Conservation (phyloP, 2,888 invertebrate species). For the Cryptophagus acutangulus region DNA sequence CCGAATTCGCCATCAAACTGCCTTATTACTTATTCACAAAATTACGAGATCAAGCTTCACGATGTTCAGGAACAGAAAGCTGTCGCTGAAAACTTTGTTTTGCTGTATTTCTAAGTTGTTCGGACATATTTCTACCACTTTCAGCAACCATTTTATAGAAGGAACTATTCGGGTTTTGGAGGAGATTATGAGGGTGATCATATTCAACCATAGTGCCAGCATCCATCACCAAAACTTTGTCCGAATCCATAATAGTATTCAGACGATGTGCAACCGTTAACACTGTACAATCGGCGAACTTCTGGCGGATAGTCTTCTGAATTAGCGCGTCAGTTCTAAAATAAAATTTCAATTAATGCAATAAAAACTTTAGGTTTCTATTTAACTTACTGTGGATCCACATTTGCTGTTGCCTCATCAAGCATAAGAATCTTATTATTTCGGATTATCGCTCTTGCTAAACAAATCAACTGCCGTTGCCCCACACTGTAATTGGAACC, state of each 20-base stretch:
- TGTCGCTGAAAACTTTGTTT: constrained; percentile 35
- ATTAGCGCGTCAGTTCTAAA: constrained; percentile 84
- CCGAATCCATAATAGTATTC: constrained; percentile 90
- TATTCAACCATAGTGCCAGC: constrained; percentile 72
- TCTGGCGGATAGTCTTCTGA: constrained; percentile 74
- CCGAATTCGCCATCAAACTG: too few species aligned
- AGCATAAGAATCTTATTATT: constrained; percentile 80
- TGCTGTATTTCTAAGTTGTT: constrained; percentile 43
- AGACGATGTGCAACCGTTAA: constrained; percentile 88
- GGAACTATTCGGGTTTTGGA: constrained; percentile 56
- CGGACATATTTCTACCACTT: constrained; percentile 52
- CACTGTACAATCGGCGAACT: constrained; percentile 79
- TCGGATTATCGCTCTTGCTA: constrained; percentile 81
- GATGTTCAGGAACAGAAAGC: constrained; percentile 26
- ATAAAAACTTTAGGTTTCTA: too few species aligned
- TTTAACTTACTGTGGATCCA: constrained; percentile 86
- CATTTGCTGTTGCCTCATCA: constrained; percentile 92
- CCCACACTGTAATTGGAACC: constrained; percentile 85
- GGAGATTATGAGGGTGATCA: constrained; percentile 66
- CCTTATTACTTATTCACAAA: too few species aligned
- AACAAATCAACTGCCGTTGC: constrained; percentile 82
- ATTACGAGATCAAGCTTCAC: too few species aligned
- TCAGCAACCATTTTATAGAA: constrained; percentile 64
- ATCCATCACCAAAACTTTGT: constrained; percentile 83
- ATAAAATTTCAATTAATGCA: too few species aligned